Evolutionary conservation across 2,888 invertebrate genomes (phyloP).

Genomic region (Harpalus rufipes): DNA sequence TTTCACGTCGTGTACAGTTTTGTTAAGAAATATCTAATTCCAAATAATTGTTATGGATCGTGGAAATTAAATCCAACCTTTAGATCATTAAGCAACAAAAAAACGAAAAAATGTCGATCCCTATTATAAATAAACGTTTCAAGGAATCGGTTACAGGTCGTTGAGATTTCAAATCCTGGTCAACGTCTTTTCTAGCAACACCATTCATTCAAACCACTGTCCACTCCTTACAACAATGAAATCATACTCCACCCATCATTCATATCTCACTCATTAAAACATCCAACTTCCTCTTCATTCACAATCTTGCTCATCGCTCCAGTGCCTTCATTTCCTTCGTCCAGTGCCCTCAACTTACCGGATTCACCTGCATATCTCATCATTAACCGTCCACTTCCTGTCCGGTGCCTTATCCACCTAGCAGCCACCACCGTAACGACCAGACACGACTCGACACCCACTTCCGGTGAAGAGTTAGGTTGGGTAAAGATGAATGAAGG

Average conservation of each 20-base stretch:
- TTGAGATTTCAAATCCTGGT: too few relatives aligned
- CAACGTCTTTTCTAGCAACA: not conserved
- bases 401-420: constrained; percentile 4
- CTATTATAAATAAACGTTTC: too few relatives aligned
- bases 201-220: not conserved
- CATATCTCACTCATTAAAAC: constrained; percentile 1
- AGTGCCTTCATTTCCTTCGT: not conserved
- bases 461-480: not conserved
- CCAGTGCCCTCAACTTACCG: not conserved
- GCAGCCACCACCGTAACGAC: not conserved
- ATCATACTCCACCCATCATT: not conserved
- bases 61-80: too few relatives aligned
- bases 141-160: too few relatives aligned
- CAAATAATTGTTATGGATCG: too few relatives aligned
- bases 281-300: not conserved
- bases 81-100: too few relatives aligned
- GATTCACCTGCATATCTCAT: not conserved
- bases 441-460: not conserved
- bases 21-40: too few relatives aligned
- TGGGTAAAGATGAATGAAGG: not conserved
- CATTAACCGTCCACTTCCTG: constrained; percentile 4
- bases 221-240: not conserved
- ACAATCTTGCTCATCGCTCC: not conserved
- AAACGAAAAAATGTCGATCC: too few relatives aligned
- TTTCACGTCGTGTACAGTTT: too few relatives aligned